These are phyloP conservation scores for Brassicogethes aeneus DNA, from an alignment of 2,888 invertebrate genomes.

Conservation along the genomic window DNA sequence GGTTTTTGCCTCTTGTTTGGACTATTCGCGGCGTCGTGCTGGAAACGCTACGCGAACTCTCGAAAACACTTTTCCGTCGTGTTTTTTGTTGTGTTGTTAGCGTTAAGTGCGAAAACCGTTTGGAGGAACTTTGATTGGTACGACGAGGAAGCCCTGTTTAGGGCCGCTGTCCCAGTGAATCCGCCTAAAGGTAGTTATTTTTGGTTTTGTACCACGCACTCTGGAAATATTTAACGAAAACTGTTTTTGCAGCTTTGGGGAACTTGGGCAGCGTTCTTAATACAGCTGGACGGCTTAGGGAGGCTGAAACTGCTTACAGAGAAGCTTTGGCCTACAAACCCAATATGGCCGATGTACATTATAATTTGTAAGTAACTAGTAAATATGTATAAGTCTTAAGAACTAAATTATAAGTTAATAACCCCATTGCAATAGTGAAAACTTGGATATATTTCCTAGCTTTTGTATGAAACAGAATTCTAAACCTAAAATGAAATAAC, in stretches of 20 bases:
- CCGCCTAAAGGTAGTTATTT: slow-evolving; percentile 99
- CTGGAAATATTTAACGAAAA: no score
- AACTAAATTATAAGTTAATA: no score
- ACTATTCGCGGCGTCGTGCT: slow-evolving; percentile 54
- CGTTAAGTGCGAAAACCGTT: slow-evolving; percentile 69
- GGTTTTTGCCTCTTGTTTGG: slow-evolving; percentile 88
- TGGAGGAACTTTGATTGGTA: slow-evolving; percentile 84
- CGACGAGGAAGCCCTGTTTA: slow-evolving; percentile 86
- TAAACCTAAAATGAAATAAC: no score
- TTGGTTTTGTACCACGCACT: no score
- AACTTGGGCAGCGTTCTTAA: slow-evolving; percentile 95
- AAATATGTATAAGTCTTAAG: slow-evolving; percentile 6
- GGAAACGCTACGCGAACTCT: slow-evolving; percentile 34
- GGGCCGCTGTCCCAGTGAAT: slow-evolving; percentile 84
- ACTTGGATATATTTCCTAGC: no score
- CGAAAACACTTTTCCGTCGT: slow-evolving; percentile 32
- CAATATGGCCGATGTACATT: slow-evolving; percentile 99
- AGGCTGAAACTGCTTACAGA: slow-evolving; percentile 88
- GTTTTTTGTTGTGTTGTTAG: slow-evolving; percentile 50
- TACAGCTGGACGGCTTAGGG: slow-evolving; percentile 73
- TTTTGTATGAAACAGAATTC: no score
- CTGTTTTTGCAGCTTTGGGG: slow-evolving; percentile 71
- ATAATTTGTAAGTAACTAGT: slow-evolving; percentile 82
- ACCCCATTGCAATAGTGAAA: no score
- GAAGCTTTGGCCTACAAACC: slow-evolving; percentile 83